Percentiles rank a stretch among this genome's conserved stretches.
phyloP scores from a whole-genome alignment of 2,113 vertebrate genomes.

The Pionites leucogaster region DNA sequence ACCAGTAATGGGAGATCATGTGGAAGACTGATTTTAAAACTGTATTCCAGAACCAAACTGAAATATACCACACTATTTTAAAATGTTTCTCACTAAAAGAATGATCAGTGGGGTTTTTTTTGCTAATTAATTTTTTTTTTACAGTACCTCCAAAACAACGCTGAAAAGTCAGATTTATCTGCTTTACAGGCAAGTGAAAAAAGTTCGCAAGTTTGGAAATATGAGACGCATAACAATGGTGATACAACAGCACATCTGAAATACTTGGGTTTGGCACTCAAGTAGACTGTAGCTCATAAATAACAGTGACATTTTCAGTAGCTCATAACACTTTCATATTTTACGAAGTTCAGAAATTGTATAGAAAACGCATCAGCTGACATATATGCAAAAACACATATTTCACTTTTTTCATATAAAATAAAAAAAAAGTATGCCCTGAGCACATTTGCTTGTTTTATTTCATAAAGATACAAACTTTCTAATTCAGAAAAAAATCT shows the following conservation, averaged over 20 bases:
- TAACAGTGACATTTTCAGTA: neutral
- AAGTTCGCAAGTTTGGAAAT: neutral
- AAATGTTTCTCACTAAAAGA: neutral
- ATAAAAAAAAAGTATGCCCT: neutral
- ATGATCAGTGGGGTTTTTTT: accelerated
- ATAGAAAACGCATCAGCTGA: neutral
- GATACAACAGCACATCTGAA: neutral
- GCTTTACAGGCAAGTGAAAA: neutral
- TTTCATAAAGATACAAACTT: neutral
- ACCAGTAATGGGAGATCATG: neutral
- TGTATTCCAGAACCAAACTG: neutral
- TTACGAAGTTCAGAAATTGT: neutral
- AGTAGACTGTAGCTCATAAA: neutral
- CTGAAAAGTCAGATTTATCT: neutral
- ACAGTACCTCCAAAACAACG: neutral
- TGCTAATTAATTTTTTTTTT: neutral
- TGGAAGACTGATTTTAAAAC: neutral
- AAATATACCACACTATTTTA: neutral
- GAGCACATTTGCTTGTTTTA: neutral
- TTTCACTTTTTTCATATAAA: neutral
- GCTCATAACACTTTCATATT: neutral
- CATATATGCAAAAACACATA: neutral
- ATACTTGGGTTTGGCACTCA: neutral
- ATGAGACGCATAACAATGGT: neutral
- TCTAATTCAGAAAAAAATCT: neutral